Conservation (phyloP, 53 echinoderm and acorn worm genomes). For the Stichopus horrens region DNA sequence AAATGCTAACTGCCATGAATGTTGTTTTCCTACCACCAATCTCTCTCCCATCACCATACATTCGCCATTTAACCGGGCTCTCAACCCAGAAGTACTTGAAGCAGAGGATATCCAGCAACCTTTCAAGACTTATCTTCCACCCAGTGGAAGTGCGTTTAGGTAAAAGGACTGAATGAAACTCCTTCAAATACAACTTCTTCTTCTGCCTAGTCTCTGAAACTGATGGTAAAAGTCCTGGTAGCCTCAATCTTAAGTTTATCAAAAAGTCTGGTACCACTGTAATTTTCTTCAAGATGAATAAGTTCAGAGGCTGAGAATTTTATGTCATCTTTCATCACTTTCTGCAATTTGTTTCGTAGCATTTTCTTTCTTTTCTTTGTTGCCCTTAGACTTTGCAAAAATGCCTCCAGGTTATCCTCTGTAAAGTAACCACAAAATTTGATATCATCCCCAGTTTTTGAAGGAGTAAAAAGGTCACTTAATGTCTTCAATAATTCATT, state of each 20-base stretch:
- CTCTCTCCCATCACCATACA: slow-evolving; percentile 66
- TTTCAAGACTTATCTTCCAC: slow-evolving; percentile 56
- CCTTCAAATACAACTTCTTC: slow-evolving; percentile 11
- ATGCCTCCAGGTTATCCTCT: not conserved
- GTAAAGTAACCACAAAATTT: not conserved
- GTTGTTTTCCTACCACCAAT: slow-evolving; percentile 30
- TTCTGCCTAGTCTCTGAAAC: not conserved
- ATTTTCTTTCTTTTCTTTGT: not conserved
- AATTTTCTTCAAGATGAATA: slow-evolving; percentile 8
- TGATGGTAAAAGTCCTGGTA: not conserved
- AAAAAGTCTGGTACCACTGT: slow-evolving; percentile 14
- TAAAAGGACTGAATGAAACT: not conserved
- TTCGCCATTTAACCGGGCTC: not conserved
- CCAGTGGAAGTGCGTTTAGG: slow-evolving; percentile 70
- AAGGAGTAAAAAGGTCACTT: not conserved
- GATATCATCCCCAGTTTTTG: not conserved
- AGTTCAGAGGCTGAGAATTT: not conserved
- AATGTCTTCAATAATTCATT: not conserved
- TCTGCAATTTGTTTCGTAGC: not conserved
- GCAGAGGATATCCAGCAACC: slow-evolving; percentile 50
- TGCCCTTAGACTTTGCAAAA: not conserved
- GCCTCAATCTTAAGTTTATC: not conserved
- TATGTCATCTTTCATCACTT: not conserved
- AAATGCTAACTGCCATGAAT: slow-evolving; percentile 52
- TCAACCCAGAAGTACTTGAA: slow-evolving; percentile 36